Percentiles rank a stretch among this genome's conserved stretches.
These are phyloP conservation scores for Eumerus sabulonum DNA, from an alignment of 2,888 invertebrate genomes.

Conservation along the genomic window DNA sequence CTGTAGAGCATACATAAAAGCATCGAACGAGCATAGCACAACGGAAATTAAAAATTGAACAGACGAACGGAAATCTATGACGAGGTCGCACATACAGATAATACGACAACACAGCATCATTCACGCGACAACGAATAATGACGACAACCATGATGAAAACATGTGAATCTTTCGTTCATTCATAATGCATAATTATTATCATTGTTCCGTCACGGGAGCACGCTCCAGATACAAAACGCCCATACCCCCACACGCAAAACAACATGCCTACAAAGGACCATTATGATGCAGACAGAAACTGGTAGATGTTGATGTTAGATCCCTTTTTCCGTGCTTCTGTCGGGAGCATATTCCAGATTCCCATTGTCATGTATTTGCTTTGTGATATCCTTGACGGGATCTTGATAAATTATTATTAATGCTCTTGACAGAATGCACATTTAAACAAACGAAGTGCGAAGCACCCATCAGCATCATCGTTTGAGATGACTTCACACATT, in stretches of 20 bases:
- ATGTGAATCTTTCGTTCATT: slow-evolving; percentile 23
- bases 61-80: slow-evolving; percentile 19
- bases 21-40: not conserved
- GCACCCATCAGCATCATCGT: slow-evolving; percentile 33
- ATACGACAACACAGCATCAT: not conserved
- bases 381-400: slow-evolving; percentile 55
- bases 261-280: not conserved
- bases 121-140: not conserved
- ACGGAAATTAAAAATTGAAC: slow-evolving; percentile 35
- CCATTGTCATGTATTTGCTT: slow-evolving; percentile 42
- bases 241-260: not conserved
- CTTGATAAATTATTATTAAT: slow-evolving; percentile 67
- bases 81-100: not conserved
- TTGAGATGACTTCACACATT: slow-evolving; percentile 59
- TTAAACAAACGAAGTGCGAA: slow-evolving; percentile 8
- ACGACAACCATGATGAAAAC: slow-evolving; percentile 3
- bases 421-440: slow-evolving; percentile 63
- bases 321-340: not conserved
- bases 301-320: not conserved
- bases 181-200: slow-evolving; percentile 33
- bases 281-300: not conserved
- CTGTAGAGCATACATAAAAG: not conserved
- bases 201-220: slow-evolving; percentile 45
- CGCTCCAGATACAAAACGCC: slow-evolving; percentile 4
- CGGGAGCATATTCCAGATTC: not conserved